Conservation (phyloP, 64 coral and sea anemone species). For the Orbicella faveolata region DNA sequence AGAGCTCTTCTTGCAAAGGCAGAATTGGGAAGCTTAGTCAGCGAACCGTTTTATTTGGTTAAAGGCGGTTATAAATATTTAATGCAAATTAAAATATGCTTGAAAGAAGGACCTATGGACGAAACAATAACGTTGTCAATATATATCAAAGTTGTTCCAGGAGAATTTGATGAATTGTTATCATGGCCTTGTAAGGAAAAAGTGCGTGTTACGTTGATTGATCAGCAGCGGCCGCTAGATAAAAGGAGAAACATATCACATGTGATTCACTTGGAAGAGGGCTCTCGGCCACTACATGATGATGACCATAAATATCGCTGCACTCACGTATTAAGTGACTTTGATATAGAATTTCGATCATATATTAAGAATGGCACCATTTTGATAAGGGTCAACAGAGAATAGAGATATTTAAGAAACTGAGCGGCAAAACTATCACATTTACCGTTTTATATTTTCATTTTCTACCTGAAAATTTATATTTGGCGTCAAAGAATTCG, state of each 20-base stretch:
- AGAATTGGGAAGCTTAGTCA: no score
- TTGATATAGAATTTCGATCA: background rate
- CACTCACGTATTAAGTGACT: no score
- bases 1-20: background rate
- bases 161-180: conserved; percentile 40
- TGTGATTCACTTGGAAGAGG: background rate
- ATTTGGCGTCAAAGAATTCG: no score
- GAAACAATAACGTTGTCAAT: no score
- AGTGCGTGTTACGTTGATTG: background rate
- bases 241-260: background rate
- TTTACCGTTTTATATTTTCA: no score
- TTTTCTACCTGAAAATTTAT: no score
- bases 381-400: background rate
- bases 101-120: no score
- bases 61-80: background rate
- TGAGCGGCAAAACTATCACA: no score
- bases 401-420: background rate
- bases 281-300: background rate
- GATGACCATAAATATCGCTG: background rate
- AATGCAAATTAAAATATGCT: background rate
- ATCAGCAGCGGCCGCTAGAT: background rate
- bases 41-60: conserved; percentile 28
- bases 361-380: background rate
- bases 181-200: conserved; percentile 33
- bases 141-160: conserved; percentile 30